Conservation (phyloP, 2,113 vertebrate species). For the Camelus bactrianus region DNA sequence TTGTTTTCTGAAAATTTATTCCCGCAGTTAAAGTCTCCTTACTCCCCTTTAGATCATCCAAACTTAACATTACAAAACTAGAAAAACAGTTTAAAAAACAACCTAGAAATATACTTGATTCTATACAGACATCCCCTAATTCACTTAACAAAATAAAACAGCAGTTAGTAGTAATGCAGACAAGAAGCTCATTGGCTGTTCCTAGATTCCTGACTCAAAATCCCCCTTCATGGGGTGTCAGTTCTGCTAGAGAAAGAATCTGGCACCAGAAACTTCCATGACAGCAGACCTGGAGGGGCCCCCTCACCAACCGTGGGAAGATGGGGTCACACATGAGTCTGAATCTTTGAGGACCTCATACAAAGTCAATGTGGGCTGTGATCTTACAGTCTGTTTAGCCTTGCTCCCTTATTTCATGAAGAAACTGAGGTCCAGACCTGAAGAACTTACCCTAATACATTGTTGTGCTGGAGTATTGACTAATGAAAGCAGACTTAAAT, state of each 20-base stretch:
- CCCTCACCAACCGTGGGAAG: neutral
- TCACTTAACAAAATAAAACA: neutral
- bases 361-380: neutral
- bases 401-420: neutral
- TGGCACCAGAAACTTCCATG: neutral
- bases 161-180: neutral
- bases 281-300: neutral
- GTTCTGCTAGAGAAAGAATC: neutral
- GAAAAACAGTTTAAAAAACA: too few species aligned
- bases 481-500: neutral
- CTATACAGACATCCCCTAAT: neutral
- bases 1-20: neutral
- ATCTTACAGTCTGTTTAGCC: neutral
- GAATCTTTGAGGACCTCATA: neutral
- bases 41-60: neutral
- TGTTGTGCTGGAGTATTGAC: neutral
- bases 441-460: neutral
- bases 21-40: neutral
- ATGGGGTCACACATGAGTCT: neutral
- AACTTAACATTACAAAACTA: neutral
- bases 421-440: neutral
- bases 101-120: neutral
- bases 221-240: neutral
- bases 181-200: neutral
- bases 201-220: neutral